These are phyloP conservation scores for Pseudoips prasinana DNA, from an alignment of 2,888 invertebrate genomes.

Conservation along the genomic window DNA sequence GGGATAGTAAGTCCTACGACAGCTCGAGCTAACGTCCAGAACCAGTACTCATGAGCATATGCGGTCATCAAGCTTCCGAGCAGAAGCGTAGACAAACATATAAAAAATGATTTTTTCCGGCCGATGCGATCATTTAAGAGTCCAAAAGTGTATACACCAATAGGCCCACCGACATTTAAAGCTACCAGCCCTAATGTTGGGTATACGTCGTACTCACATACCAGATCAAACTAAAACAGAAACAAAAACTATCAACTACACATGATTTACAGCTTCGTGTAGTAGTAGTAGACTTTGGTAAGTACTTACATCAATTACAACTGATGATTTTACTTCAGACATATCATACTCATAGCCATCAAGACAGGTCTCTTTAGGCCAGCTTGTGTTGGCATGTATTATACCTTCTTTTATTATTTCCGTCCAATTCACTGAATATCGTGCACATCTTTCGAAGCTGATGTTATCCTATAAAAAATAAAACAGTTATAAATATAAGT, in stretches of 20 bases:
- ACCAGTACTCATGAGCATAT: constrained; percentile 89
- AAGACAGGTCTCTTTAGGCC: constrained; percentile 86
- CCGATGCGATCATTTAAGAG: constrained; percentile 93
- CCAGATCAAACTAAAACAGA: constrained; percentile 89
- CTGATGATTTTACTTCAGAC: constrained; percentile 86
- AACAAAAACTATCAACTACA: too few relatives aligned
- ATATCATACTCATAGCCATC: constrained; percentile 92
- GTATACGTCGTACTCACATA: constrained; percentile 93
- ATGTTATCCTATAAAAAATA: constrained; percentile 57
- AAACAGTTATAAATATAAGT: background rate
- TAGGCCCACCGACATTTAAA: constrained; percentile 93
- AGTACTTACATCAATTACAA: constrained; percentile 91
- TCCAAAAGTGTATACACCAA: constrained; percentile 95
- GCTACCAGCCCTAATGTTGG: constrained; percentile 93
- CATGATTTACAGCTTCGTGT: too few relatives aligned
- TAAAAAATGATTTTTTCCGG: constrained; percentile 91
- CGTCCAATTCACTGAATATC: constrained; percentile 89
- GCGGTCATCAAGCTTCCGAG: constrained; percentile 91
- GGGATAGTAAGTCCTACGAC: constrained; percentile 96
- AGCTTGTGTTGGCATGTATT: constrained; percentile 70
- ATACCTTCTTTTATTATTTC: constrained; percentile 56
- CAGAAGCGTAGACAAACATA: constrained; percentile 91
- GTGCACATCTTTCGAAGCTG: constrained; percentile 86
- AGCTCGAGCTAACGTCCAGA: constrained; percentile 90
- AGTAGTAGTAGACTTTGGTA: too few relatives aligned